Evolutionary conservation across 2,797 vertebrate species (phyloP).

Genomic region (Peromyscus aztecus): DNA sequence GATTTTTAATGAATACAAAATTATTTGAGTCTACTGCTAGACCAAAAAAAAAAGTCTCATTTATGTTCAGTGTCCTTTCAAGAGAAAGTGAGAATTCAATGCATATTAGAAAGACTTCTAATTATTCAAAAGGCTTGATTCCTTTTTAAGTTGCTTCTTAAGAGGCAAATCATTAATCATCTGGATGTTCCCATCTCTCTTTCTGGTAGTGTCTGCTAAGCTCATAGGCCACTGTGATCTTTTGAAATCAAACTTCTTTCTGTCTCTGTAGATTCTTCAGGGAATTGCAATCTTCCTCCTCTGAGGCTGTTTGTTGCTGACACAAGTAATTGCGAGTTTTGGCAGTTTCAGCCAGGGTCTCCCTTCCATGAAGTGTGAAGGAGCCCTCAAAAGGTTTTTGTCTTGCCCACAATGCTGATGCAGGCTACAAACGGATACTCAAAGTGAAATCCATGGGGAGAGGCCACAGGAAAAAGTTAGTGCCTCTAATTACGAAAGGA

Average conservation of each 20-base stretch:
- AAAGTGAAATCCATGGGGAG: not conserved
- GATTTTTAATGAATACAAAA: not conserved
- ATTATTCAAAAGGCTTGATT: not conserved
- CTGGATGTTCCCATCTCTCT: not conserved
- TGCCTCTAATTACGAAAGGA: not conserved
- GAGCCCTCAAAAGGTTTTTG: not conserved
- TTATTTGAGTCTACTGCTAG: not conserved
- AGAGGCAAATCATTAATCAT: constrained; percentile 42
- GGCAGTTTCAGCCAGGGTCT: not conserved
- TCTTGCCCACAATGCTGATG: not conserved
- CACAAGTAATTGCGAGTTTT: not conserved
- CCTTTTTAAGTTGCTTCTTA: constrained; percentile 34
- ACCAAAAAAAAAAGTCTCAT: not conserved
- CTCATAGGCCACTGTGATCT: not conserved
- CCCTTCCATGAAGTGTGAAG: not conserved
- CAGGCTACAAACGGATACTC: not conserved
- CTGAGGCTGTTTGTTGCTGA: not conserved
- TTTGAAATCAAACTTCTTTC: not conserved
- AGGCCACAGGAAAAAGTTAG: not conserved
- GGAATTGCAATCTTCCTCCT: not conserved
- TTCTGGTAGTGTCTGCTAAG: not conserved
- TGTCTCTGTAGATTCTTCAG: not conserved
- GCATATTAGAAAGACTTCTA: constrained; percentile 2
- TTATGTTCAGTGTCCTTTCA: constrained; percentile 2
- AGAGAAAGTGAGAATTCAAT: not conserved